Conservation (phyloP, 2,888 invertebrate species). For the Pantelozetes paolii region DNA sequence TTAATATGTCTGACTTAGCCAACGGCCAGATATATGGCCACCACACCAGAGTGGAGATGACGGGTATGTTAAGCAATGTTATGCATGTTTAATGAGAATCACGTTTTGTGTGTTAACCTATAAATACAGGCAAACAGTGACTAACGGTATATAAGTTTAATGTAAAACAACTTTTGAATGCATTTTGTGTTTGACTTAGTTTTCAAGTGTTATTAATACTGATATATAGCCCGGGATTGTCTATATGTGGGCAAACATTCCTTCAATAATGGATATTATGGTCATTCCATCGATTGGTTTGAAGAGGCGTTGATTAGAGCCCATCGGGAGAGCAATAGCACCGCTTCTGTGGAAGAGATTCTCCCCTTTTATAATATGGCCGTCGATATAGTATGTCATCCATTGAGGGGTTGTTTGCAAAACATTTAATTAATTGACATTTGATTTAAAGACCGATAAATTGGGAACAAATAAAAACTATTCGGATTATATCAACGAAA, state of each 20-base stretch:
- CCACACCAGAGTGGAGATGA: slow-evolving; percentile 43
- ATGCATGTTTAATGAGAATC: too few relatives aligned
- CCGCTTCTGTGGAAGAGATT: slow-evolving; percentile 50
- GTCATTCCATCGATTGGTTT: slow-evolving; percentile 52
- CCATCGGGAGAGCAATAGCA: slow-evolving; percentile 49
- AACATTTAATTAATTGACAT: background rate
- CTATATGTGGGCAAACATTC: slow-evolving; percentile 53
- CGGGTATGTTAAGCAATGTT: slow-evolving; percentile 43
- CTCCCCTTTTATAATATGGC: slow-evolving; percentile 51
- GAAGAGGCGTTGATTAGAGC: slow-evolving; percentile 51
- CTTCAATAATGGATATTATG: slow-evolving; percentile 51
- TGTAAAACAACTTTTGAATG: background rate
- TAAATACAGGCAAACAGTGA: background rate
- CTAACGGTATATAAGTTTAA: too few relatives aligned
- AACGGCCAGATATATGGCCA: slow-evolving; percentile 64
- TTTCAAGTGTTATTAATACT: too few relatives aligned
- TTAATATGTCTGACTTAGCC: slow-evolving; percentile 80
- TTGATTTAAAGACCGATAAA: background rate
- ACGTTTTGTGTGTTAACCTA: slow-evolving; percentile 17
- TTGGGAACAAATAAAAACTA: slow-evolving; percentile 27
- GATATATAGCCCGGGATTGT: slow-evolving; percentile 51
- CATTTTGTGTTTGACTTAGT: background rate
- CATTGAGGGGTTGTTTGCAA: background rate
- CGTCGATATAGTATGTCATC: slow-evolving; percentile 50
- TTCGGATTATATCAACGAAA: slow-evolving; percentile 25